Percentiles rank a stretch among this genome's conserved stretches.
Evolutionary conservation across 2,888 invertebrate genomes (phyloP).

Genomic region (Drepana falcataria): DNA sequence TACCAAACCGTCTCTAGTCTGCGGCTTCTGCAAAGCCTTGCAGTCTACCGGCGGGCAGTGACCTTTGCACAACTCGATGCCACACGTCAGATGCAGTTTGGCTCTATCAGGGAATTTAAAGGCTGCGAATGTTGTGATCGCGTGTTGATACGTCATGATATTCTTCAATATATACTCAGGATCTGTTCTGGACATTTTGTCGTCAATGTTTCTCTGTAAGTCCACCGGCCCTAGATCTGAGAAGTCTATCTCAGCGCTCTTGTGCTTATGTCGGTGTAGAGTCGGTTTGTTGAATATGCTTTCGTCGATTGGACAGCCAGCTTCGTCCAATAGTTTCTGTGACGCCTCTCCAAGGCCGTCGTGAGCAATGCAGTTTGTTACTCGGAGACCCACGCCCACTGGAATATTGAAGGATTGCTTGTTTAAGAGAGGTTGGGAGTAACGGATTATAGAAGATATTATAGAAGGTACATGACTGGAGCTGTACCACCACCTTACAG

Average conservation of each 20-base stretch:
- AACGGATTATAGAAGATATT: too few relatives aligned
- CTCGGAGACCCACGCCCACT: slow-evolving; percentile 85
- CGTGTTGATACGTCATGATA: slow-evolving; percentile 74
- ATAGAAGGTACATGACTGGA: too few relatives aligned
- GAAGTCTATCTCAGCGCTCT: slow-evolving; percentile 57
- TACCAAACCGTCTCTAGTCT: slow-evolving; percentile 64
- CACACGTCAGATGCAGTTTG: slow-evolving; percentile 87
- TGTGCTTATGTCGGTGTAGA: slow-evolving; percentile 58
- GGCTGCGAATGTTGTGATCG: slow-evolving; percentile 84
- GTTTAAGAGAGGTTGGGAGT: slow-evolving; percentile 3
- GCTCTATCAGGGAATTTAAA: slow-evolving; percentile 91
- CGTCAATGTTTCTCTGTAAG: slow-evolving; percentile 47
- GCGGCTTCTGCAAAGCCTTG: slow-evolving; percentile 59
- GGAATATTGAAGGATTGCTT: slow-evolving; percentile 29
- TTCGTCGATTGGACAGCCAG: slow-evolving; percentile 87
- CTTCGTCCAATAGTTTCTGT: slow-evolving; percentile 84
- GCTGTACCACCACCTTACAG: too few relatives aligned
- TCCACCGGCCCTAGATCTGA: slow-evolving; percentile 55
- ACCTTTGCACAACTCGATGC: slow-evolving; percentile 86
- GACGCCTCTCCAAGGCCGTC: slow-evolving; percentile 88
- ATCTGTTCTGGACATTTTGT: slow-evolving; percentile 50
- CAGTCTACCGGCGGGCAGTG: slow-evolving; percentile 82
- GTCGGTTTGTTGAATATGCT: slow-evolving; percentile 78
- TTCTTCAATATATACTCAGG: slow-evolving; percentile 62
- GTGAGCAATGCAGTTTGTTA: slow-evolving; percentile 87